Base-by-base conservation (phyloP, 1,140 invertebrate genomes). In the Propsilocerus akamusi region DNA sequence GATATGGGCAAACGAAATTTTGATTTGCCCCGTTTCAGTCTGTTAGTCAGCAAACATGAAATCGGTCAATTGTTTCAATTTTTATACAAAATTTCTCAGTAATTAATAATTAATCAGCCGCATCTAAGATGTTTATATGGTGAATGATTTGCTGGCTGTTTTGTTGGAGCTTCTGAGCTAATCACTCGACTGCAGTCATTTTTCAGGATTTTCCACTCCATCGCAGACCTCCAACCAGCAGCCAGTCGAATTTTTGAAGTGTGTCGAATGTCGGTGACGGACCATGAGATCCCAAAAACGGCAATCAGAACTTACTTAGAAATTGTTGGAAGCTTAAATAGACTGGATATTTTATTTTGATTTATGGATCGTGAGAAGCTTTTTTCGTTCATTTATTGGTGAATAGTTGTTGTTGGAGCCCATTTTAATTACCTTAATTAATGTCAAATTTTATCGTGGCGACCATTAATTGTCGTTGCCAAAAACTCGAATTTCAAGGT, bases 181-280 rank as follows among this genome's bases (percentile, higher is more conserved):
- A 41, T 41, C 34, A 41, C 14, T 20, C 22, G 14, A 20, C 34
- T 20, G 34, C 22, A 20, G 34, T 41, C 17, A 41, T 41, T 41
- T 41, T 41, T 41, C 34, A 41, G 34, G 34, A 41, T 41, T 41
- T 41, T 41, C 34, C 34, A 41, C 34, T n/a, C n/a, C n/a, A 41
- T 41, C 22, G 34, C 34, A 14, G 34, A n/a, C n/a, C n/a, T n/a
- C n/a, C n/a, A n/a, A n/a, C n/a, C n/a, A 41, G 34, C 34, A 41
- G 28, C 34, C 8, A 14, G 14, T 8, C 34, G 34, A 17, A 17
- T 12, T 10, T 30, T 30, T 30, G 28, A 37, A 20, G 17, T 14
- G 22, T 20, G 34, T n/a, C n/a, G n/a, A n/a, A n/a, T n/a, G n/a
- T n/a, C n/a, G n/a, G n/a, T n/a, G n/a, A n/a, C n/a, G n/a, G n/a